Base-by-base conservation (phyloP, 2,888 invertebrate genomes). In the Melinaea menophilus region DNA sequence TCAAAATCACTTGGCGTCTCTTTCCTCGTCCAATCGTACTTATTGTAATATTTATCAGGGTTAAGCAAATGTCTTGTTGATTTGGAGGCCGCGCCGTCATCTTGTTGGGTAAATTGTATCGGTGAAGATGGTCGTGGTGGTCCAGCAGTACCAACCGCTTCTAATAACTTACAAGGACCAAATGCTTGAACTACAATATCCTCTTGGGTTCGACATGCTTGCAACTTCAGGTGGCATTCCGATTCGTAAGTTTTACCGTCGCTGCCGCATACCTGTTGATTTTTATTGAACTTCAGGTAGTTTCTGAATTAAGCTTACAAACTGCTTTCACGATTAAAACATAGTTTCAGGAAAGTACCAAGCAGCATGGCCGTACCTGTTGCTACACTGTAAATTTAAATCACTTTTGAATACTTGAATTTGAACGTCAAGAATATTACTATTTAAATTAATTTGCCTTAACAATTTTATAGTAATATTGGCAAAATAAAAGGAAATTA, bases 191-290 rank as follows among this genome's bases (percentile, higher is more conserved):
- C 93, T 37, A 94, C 94, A 70, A 97, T 94, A 76, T 95, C 94
- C 74, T 94, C 94, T 88, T 96, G 96, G 76, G 94, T 91, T 75
- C 95, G 93, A 86, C 98, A 98, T 60, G 96, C 95, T 84, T 96
- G 94, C 78, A 95, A 93, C 73, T 95, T 92, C 68, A 97, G 92
- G 78, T 94, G 94, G 80, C 97, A 98, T 79, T 96, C 95, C 70
- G 96, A 97, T 73, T 95, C 92, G 83, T 96, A 96, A 65, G 95
- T 95, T 85, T 95, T 94, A 61, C 95, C 95, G 78, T 95, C 95
- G 77, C 94, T 95, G 64, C 95, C 95, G 82, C 95, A 95, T 74
- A 95, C 92, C 90, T 90, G 84, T 81, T 79, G 67, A 72, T 60
- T 68, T 68, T 61, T 63, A 63, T 61, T 56, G 51, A 47, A 64